Evolutionary conservation across 1,140 invertebrate genomes (phyloP).

Genomic region (Ditylenchus dipsaci): DNA sequence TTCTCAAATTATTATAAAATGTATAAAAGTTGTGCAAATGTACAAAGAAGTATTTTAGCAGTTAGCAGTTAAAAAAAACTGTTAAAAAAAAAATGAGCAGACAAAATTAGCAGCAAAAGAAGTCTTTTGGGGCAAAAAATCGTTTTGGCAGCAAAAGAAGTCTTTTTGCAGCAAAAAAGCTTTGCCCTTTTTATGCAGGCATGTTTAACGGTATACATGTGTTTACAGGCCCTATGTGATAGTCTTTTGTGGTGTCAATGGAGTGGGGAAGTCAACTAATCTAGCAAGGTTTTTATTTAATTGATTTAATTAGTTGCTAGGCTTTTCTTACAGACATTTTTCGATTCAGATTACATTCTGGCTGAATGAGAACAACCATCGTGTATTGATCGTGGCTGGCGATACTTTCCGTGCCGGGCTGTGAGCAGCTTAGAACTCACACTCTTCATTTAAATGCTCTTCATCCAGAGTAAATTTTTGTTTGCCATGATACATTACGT

Average conservation of each 20-base stretch:
- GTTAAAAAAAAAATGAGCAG: no score
- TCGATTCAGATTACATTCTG: conserved; percentile 82
- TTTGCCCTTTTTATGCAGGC: no score
- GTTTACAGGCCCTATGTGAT: conserved; percentile 78
- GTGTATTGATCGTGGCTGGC: conserved; percentile 94
- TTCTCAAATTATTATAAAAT: no score
- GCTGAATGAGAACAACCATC: conserved; percentile 93
- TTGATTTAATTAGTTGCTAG: background rate
- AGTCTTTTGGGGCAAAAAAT: no score
- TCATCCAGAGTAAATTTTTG: conserved; percentile 66
- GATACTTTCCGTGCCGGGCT: conserved; percentile 98
- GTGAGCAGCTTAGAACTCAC: conserved; percentile 94
- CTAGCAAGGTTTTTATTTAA: conserved; percentile 71
- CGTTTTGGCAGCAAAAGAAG: no score
- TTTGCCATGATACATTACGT: conserved; percentile 1
- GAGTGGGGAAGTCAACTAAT: conserved; percentile 98
- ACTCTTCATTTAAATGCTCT: conserved; percentile 85
- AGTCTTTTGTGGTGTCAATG: conserved; percentile 98
- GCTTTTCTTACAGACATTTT: background rate
- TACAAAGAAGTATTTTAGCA: no score
- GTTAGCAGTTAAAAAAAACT: no score
- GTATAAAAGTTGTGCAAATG: no score
- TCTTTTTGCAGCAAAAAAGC: no score
- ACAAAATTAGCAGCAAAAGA: no score
- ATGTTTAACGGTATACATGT: no score